These are phyloP conservation scores for Galerucella nymphaeae DNA, from an alignment of 2,888 invertebrate genomes.

Conservation along the genomic window DNA sequence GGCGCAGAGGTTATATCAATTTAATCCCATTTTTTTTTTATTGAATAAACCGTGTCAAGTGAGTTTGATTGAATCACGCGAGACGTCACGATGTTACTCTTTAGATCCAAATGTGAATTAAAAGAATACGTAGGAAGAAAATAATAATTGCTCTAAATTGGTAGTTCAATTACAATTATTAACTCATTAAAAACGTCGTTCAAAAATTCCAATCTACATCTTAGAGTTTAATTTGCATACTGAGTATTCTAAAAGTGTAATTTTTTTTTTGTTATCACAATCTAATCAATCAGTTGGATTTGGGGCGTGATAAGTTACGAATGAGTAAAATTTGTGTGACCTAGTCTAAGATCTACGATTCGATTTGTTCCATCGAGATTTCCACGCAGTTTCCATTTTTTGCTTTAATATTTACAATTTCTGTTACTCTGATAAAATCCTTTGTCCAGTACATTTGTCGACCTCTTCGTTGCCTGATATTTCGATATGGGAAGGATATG, in stretches of 20 bases:
- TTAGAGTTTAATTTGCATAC: background rate
- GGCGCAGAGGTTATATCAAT: constrained; percentile 32
- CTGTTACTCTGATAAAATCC: too few relatives aligned
- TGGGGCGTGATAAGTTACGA: too few relatives aligned
- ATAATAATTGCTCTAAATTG: constrained; percentile 13
- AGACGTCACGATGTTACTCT: constrained; percentile 13
- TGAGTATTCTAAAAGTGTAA: background rate
- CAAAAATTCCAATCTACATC: background rate
- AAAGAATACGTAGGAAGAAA: constrained; percentile 1
- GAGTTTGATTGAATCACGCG: constrained; percentile 26
- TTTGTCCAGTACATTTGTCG: too few relatives aligned
- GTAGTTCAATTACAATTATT: constrained; percentile 2
- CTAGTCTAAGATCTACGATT: too few relatives aligned
- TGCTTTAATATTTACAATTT: too few relatives aligned
- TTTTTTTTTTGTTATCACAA: background rate
- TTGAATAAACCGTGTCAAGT: constrained; percentile 32
- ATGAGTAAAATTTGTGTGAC: too few relatives aligned
- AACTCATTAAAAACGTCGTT: background rate
- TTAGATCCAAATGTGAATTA: constrained; percentile 1
- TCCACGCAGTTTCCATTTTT: too few relatives aligned
- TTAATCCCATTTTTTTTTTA: constrained; percentile 28
- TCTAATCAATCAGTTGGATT: too few relatives aligned
- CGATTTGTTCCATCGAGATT: too few relatives aligned
- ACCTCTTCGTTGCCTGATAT: too few relatives aligned
- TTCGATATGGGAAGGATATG: too few relatives aligned